phyloP scores from a whole-genome alignment of 2,888 invertebrate species.

The Chirona hameri region DNA sequence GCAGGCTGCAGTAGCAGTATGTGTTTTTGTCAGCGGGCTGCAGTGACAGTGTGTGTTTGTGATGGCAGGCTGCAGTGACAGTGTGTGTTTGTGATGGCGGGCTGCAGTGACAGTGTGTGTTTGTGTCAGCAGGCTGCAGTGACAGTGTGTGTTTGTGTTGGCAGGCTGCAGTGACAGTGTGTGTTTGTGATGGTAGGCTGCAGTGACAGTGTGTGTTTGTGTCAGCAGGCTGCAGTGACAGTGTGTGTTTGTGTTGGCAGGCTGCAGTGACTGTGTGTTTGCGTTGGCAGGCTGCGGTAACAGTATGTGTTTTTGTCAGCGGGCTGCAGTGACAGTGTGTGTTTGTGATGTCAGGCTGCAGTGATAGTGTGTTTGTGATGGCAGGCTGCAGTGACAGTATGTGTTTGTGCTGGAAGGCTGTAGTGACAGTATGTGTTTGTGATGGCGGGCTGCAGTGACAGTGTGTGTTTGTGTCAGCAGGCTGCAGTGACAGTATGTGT shows the following conservation, averaged over 20 bases:
- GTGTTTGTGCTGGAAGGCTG: too few species aligned
- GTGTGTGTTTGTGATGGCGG: conserved; percentile 45
- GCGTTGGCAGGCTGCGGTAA: conserved; percentile 66
- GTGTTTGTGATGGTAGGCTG: conserved; percentile 52
- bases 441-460: too few species aligned
- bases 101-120: conserved; percentile 62
- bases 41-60: not conserved
- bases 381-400: too few species aligned
- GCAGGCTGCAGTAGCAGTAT: too few species aligned
- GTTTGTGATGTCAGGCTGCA: too few species aligned
- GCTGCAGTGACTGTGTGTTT: conserved; percentile 62
- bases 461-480: not conserved
- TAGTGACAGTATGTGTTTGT: too few species aligned
- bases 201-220: conserved; percentile 60
- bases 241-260: conserved; percentile 46
- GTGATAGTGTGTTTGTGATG: too few species aligned
- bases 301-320: conserved; percentile 26
- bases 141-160: conserved; percentile 46
- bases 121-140: conserved; percentile 62
- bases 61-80: too few species aligned
- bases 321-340: conserved; percentile 66
- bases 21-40: too few species aligned
- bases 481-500: too few species aligned
- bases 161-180: conserved; percentile 66
- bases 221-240: conserved; percentile 66